Base-by-base conservation (phyloP, 2,113 vertebrate species). In the Eubucco bourcierii region DNA sequence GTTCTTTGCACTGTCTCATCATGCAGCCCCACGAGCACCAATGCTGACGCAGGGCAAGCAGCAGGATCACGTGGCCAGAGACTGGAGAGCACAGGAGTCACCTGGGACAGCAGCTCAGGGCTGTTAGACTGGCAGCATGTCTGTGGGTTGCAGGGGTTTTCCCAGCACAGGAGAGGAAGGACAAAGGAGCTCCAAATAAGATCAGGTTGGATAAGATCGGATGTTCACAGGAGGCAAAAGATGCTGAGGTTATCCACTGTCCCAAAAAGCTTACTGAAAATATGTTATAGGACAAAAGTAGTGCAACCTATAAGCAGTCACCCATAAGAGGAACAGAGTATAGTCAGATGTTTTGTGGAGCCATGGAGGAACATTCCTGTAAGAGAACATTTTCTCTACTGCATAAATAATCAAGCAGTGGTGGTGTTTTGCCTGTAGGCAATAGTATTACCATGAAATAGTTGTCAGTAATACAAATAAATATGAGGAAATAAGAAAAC, bases 401-500 rank as follows among this genome's bases (percentile, higher is more conserved):
- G 33, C 3, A 0, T 79, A 64, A 89, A 84, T 90, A 90, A 93
- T 93, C 93, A 76, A 87, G 27, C 29, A 50, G 17, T 46, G 31
- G 12, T 88, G 55, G 13, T 89, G 53, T 63, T 80, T 80, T 93
- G 65, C 80, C 73, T 93, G 93, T 44, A 58, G 73, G 84, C 77
- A 67, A 33, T n/a, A 80, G 16, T 56, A 41, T 60, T 95, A 31
- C 50, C 19, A 55, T 63, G 44, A 92, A 73, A 20, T 46, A 76
- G 37, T 80, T 39, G 55, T 82, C 71, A 80, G 47, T 77, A 67
- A 87, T 44, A 56, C 21, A 67, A 71, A 25, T 37, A 85, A 16
- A 19, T 82, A 41, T 8, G 23, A 83, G 27, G 60, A 74, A 67
- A 18, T 58, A 80, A 81, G n/a, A 90, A 82, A 67, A 16, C 3